Conservation (phyloP, 2,797 vertebrate genomes). For the Simalia tracyae region DNA sequence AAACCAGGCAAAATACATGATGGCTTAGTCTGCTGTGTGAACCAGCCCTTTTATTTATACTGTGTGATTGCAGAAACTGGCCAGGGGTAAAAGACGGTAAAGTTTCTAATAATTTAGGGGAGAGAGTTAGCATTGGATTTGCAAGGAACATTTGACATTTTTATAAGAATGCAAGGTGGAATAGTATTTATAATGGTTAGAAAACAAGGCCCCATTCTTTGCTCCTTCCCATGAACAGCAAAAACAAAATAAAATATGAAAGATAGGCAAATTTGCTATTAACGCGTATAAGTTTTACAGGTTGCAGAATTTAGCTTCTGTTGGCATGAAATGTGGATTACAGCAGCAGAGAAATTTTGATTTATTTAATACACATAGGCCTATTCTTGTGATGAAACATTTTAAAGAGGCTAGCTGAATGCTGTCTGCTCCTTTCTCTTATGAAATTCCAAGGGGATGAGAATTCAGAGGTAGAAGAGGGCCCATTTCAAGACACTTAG, state of each 20-base stretch:
- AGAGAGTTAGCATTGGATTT: not conserved
- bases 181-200: not conserved
- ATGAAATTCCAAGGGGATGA: slow-evolving; percentile 17
- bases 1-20: not conserved
- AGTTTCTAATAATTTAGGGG: not conserved
- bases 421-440: slow-evolving; percentile 15
- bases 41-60: not conserved
- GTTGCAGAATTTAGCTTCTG: not conserved
- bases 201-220: not conserved
- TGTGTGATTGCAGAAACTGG: not conserved
- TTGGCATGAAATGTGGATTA: not conserved
- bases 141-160: not conserved
- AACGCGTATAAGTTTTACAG: not conserved
- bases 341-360: not conserved
- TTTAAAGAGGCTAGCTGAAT: slow-evolving; percentile 13
- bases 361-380: not conserved
- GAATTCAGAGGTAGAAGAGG: slow-evolving; percentile 34
- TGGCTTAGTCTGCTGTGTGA: not conserved
- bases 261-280: not conserved
- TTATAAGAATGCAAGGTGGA: not conserved
- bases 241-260: not conserved
- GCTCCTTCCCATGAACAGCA: not conserved
- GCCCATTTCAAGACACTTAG: slow-evolving; percentile 40
- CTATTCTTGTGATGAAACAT: slow-evolving; percentile 26
- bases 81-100: not conserved